Evolutionary conservation across 2,797 vertebrate genomes (phyloP), one percentile per base, ranked within the genome.

Genomic region (Lutjanus argentimaculatus): DNA sequence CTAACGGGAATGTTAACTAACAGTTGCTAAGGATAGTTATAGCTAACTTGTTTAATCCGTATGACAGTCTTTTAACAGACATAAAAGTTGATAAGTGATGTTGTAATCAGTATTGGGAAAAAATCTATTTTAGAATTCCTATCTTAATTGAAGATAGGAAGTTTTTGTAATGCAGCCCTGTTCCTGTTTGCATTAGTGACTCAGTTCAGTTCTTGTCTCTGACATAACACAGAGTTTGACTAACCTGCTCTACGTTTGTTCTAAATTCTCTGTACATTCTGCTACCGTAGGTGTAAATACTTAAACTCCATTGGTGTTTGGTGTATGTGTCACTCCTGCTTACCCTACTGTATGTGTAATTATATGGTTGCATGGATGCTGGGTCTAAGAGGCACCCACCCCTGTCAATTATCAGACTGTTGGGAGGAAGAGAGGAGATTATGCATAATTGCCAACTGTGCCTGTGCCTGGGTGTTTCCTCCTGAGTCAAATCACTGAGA

Each of bases 341-440:
- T 75, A 67, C 45, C 67, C 64, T 21, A 15, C 77, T 70, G 19
- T 56, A 74, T 78, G 64, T 75, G 58, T 91, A 91, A 93, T 94
- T 82, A 92, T 42, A 92, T 2, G 55, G 83, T 86, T 89, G 79
- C 76, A 53, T 85, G 76, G 75, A 73, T 85, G 79, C 79, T 82
- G 82, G 75, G 73, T 84, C 85, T 76, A 52, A 84, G 69, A 93
- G 75, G 75, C 73, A 86, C 84, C 85, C 80, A 48, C 82, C 84
- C 83, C 80, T 85, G 86, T 91, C 90, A 90, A 91, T 94, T 91
- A 94, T 89, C 89, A 83, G 83, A 80, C 81, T 82, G 88, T 78
- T 88, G 71, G 77, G 83, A 91, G 88, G 92, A 89, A 92, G 85
- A 83, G 82, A 83, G 84, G 84, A 91, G 93, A 94, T 96, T 95